Evolutionary conservation across 2,113 vertebrate genomes (phyloP).

Genomic region (Mastomys natalensis): DNA sequence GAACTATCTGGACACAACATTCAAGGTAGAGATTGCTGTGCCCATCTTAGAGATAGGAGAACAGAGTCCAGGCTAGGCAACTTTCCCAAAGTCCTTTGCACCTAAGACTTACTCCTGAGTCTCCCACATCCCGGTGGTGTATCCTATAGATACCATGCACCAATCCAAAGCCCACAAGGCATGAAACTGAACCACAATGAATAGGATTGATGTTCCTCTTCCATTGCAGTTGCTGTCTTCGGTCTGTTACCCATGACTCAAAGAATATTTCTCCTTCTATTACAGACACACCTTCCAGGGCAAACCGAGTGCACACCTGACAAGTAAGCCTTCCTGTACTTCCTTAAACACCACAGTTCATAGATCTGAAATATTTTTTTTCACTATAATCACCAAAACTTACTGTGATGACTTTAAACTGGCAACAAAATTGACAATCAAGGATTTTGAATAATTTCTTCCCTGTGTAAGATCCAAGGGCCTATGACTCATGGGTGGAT

Average conservation of each 20-base stretch:
- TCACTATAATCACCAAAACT: not conserved
- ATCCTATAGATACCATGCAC: not conserved
- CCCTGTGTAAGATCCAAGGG: not conserved
- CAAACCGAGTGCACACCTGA: conserved; percentile 88
- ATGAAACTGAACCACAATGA: not conserved
- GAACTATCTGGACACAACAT: not conserved
- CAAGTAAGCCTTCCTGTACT: conserved; percentile 81
- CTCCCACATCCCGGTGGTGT: not conserved
- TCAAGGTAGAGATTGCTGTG: not conserved
- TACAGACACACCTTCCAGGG: conserved; percentile 57
- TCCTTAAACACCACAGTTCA: not conserved
- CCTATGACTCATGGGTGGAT: not conserved
- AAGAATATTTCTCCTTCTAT: conserved; percentile 27
- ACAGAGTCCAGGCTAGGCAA: not conserved
- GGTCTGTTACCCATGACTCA: not conserved
- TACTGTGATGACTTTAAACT: not conserved
- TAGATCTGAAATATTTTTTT: not conserved
- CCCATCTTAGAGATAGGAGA: conserved; percentile 20
- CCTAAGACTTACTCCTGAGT: not conserved
- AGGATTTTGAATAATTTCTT: not conserved
- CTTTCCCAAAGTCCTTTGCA: not conserved
- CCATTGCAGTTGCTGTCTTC: not conserved
- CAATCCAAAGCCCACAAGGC: not conserved
- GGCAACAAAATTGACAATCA: not conserved
- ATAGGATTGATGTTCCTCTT: not conserved